Base-by-base conservation (phyloP, 2,888 invertebrate genomes). In the Patella pellucida region DNA sequence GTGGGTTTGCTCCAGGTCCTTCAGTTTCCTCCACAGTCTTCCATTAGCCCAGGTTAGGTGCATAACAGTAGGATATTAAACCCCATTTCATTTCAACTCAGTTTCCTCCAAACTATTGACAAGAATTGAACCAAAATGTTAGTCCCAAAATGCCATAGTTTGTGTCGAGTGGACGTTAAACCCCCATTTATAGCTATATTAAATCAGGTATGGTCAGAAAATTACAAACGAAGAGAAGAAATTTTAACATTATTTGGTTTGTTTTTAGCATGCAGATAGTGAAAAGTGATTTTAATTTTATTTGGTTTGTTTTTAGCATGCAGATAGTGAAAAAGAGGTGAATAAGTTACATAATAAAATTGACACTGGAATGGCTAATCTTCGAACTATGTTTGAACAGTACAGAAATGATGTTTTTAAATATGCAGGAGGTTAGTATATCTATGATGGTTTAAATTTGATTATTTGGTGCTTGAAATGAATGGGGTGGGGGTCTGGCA, bases 321-420 rank as follows among this genome's bases (percentile, higher is more conserved):
- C 87, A 31, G 81, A 83, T 16, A 89, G 86, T 83, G 85, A 88
- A 73, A 88, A 83, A 72, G 79, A 83, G 2, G 73, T 90, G 9
- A 82, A 85, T 51, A 79, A 83, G 52, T 75, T 88, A 16, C 86
- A 89, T 76, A 90, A 90, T 78, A 88, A 87, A 72, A 90, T 91
- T 71, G 89, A 89, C 51, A 89, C 88, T 50, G 89, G 90, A 72
- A 80, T 90, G 1, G 89, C 90, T 9, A 88, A 87, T 72, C 80
- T 90, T 67, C 81, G 85, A 41, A 90, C 90, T 15, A 86, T 83
- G 14, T 89, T 86, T 81, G 91, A 91, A 82, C 82, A 87, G 62
- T 87, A 90, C 76, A 85, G 88, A 78, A 90, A 90, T 82, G 90
- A 90, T 81, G 82, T 88, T 23, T 82, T 87, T 72, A 90, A 89